phyloP scores from a whole-genome alignment of 1,140 invertebrate species.

The Leptestheria dahalacensis region DNA sequence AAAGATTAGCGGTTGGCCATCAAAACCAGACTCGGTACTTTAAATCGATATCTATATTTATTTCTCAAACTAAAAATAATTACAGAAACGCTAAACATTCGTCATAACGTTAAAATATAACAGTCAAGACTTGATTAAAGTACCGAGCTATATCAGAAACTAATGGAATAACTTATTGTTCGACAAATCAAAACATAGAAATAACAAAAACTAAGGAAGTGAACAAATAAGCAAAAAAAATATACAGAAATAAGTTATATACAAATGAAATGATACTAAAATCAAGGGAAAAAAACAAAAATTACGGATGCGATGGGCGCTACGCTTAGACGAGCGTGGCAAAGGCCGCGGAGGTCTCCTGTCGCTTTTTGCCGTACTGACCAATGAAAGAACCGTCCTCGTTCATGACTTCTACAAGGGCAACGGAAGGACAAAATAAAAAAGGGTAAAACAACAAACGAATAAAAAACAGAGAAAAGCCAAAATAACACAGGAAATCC shows the following conservation, averaged over 20 bases:
- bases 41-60: background rate
- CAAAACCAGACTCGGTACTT: too few relatives aligned
- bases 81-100: too few relatives aligned
- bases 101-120: too few relatives aligned
- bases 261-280: background rate
- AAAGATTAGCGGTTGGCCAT: slow-evolving; percentile 19
- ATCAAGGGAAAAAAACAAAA: background rate
- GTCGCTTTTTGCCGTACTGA: slow-evolving; percentile 58
- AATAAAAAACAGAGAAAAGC: slow-evolving; percentile 9
- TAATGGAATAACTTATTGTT: too few relatives aligned
- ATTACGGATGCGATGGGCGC: background rate
- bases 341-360: slow-evolving; percentile 47
- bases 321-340: slow-evolving; percentile 24
- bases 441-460: background rate
- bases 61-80: background rate
- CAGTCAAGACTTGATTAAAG: too few relatives aligned
- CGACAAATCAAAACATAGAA: too few relatives aligned
- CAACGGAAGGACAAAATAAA: background rate
- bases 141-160: too few relatives aligned
- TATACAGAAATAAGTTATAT: background rate
- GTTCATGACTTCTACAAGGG: slow-evolving; percentile 64
- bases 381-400: slow-evolving; percentile 98
- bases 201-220: too few relatives aligned
- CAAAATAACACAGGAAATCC: slow-evolving; percentile 20
- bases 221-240: too few relatives aligned